Evolutionary conservation across 2,113 vertebrate genomes (phyloP).

Genomic region (Menura novaehollandiae): DNA sequence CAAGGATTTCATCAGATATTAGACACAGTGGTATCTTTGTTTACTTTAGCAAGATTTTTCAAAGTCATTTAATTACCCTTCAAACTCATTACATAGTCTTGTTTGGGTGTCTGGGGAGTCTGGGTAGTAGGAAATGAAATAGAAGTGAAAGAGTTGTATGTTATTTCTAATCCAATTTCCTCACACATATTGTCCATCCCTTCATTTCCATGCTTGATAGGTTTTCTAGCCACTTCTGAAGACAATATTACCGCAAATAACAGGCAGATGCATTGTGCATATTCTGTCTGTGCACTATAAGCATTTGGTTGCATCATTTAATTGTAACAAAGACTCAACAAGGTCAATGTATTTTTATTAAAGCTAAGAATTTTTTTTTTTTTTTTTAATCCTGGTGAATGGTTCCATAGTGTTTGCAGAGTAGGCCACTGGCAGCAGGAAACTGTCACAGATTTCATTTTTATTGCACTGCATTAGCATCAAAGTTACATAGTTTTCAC

Average conservation of each 20-base stretch:
- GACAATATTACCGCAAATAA: background rate
- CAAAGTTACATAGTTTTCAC: background rate
- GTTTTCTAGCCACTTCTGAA: background rate
- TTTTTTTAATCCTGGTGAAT: background rate
- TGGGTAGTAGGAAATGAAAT: background rate
- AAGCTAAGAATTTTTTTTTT: background rate
- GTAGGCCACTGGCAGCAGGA: background rate
- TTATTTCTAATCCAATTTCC: background rate
- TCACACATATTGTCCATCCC: background rate
- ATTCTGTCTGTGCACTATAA: background rate
- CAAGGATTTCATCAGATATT: background rate
- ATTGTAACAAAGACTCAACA: background rate
- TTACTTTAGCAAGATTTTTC: background rate
- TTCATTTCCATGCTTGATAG: background rate
- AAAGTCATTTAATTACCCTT: background rate
- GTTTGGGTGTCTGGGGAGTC: background rate
- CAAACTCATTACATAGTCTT: background rate
- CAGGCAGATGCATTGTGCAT: background rate
- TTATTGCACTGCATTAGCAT: background rate
- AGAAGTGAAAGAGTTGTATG: background rate
- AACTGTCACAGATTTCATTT: background rate
- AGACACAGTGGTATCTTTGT: background rate
- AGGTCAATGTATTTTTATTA: background rate
- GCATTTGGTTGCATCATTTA: background rate
- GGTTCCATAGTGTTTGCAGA: background rate